These are phyloP conservation scores for Bostrychus sinensis DNA, from an alignment of 2,113 vertebrate species.

Conservation along the genomic window DNA sequence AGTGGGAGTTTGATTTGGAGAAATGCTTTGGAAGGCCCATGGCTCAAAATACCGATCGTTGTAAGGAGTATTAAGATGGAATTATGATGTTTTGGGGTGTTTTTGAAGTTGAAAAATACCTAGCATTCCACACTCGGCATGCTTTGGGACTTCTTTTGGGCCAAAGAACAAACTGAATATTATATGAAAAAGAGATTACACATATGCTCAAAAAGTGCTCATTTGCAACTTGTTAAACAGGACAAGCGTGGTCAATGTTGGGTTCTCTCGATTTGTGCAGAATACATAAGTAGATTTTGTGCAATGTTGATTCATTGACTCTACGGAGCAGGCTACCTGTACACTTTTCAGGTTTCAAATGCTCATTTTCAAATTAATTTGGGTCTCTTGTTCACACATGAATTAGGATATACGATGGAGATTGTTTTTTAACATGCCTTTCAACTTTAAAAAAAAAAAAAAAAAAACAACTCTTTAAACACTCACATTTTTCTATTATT, in stretches of 20 bases:
- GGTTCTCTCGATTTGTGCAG: conserved; percentile 16
- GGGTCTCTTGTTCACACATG: too few relatives aligned
- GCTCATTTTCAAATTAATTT: too few relatives aligned
- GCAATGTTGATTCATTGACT: neutral
- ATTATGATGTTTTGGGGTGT: conserved; percentile 29
- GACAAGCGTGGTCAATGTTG: conserved; percentile 29
- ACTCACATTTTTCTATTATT: too few relatives aligned
- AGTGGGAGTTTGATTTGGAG: conserved; percentile 6
- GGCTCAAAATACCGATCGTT: conserved; percentile 1
- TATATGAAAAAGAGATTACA: conserved; percentile 51
- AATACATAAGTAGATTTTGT: conserved; percentile 10
- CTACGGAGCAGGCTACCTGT: too few relatives aligned
- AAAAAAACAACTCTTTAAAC: too few relatives aligned
- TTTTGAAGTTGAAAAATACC: conserved; percentile 40
- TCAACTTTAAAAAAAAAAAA: too few relatives aligned
- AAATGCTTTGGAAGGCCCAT: conserved; percentile 2
- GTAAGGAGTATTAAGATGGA: conserved; percentile 14
- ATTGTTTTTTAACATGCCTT: too few relatives aligned
- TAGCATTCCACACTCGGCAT: conserved; percentile 29
- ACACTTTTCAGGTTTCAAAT: too few relatives aligned
- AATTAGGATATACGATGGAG: too few relatives aligned
- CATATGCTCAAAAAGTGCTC: conserved; percentile 52
- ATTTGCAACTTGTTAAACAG: conserved; percentile 46
- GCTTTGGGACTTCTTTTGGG: conserved; percentile 32
- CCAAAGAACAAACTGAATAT: conserved; percentile 62